Conservation (phyloP, 2,113 vertebrate genomes). For the Festucalex cinctus region DNA sequence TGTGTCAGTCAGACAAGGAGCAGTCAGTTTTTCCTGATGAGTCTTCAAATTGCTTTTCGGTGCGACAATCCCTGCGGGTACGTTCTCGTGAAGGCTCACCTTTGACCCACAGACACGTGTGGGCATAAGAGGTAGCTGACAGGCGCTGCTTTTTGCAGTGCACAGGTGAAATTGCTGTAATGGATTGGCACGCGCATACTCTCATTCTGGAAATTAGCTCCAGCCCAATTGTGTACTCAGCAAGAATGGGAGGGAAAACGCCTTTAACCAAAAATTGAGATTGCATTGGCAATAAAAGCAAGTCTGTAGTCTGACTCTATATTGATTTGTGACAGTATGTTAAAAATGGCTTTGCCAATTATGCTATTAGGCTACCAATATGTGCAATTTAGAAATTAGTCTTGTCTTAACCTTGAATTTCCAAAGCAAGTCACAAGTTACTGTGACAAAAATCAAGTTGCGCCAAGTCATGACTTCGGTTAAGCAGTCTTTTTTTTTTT, state of each 20-base stretch:
- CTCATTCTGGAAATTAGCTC: neutral
- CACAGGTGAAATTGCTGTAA: conserved; percentile 24
- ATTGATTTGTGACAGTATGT: too few relatives aligned
- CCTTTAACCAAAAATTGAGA: neutral
- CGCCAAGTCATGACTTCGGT: too few relatives aligned
- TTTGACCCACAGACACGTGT: conserved; percentile 19
- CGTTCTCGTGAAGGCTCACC: conserved; percentile 32
- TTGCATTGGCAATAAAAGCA: too few relatives aligned
- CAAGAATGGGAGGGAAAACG: neutral
- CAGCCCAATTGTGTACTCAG: neutral
- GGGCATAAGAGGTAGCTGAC: conserved; percentile 21
- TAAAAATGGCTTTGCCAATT: too few relatives aligned
- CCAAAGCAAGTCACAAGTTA: too few relatives aligned
- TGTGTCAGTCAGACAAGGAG: conserved; percentile 17
- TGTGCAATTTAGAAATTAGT: too few relatives aligned
- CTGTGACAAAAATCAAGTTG: too few relatives aligned
- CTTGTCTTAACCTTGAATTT: too few relatives aligned
- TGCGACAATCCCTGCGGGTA: neutral
- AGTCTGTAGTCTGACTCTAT: neutral
- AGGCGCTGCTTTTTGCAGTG: conserved; percentile 6
- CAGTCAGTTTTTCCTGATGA: conserved; percentile 34
- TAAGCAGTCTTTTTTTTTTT: too few relatives aligned
- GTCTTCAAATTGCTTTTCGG: conserved; percentile 45
- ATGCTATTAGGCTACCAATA: too few relatives aligned
- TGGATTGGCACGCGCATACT: conserved; percentile 4